phyloP scores from a whole-genome alignment of 1,140 invertebrate genomes.

The Listronotus bonariensis region DNA sequence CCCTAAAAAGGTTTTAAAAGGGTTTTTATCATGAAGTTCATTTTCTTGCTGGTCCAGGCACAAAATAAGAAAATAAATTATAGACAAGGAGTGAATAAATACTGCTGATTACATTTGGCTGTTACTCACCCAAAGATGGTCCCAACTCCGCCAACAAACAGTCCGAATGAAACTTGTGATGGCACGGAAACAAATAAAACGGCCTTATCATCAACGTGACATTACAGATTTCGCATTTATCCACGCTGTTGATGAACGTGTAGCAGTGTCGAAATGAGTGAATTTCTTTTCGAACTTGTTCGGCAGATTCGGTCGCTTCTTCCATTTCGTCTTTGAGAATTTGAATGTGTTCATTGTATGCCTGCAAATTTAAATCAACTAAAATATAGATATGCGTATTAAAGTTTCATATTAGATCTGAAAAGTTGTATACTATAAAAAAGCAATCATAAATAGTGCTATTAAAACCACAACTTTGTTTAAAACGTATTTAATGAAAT shows the following conservation, averaged over 20 bases:
- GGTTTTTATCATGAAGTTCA: no score
- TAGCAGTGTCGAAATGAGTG: slow-evolving; percentile 81
- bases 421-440: no score
- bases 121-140: slow-evolving; percentile 65
- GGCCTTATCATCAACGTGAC: slow-evolving; percentile 79
- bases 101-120: no score
- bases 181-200: slow-evolving; percentile 95
- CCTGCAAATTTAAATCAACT: slow-evolving; percentile 51
- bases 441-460: no score
- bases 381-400: not conserved
- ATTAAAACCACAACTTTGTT: no score
- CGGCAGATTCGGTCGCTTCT: slow-evolving; percentile 85
- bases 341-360: slow-evolving; percentile 89
- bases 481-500: no score
- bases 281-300: slow-evolving; percentile 86
- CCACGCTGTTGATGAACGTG: slow-evolving; percentile 73
- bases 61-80: slow-evolving; percentile 8
- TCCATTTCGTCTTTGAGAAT: slow-evolving; percentile 90
- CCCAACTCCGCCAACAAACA: slow-evolving; percentile 85
- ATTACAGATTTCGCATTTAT: slow-evolving; percentile 82
- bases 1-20: no score
- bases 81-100: slow-evolving; percentile 4
- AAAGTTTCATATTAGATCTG: no score
- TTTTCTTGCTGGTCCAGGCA: no score
- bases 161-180: slow-evolving; percentile 92